Base-by-base conservation (phyloP, 2,888 invertebrate genomes). In the Galerucella nymphaeae region DNA sequence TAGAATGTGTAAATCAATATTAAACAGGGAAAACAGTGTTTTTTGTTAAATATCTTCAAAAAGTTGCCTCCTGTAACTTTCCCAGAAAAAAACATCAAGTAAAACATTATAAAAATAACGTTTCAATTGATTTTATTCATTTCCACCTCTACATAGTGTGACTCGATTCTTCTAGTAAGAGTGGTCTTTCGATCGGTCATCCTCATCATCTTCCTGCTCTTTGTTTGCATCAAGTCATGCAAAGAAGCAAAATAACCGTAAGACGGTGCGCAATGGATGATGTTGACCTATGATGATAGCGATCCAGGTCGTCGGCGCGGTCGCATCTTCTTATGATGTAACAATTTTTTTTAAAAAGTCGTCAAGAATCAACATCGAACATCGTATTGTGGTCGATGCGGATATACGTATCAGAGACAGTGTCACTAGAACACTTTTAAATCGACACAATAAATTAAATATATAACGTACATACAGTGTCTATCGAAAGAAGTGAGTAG, bases 241-340 rank as follows among this genome's bases (percentile, higher is more conserved):
- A 67, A 72, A 70, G 71, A 70, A 64, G 50, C 57, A 65, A 63
- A 72, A 69, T 48, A 75, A 73, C 72, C 62, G 74, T 74, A 72
- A 68, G 61, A 58, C 57, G 42, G 61, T 62, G 61, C 61, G 61
- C 73, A 57, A 70, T 71, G 18, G 59, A 16, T 70, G 55, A 65
- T 72, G 53, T 76, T 80, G 80, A 80, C 80, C 80, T 77, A 72
- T 74, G 79, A 72, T 72, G 78, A 76, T 79, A 77, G 77, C 73
- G 78, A 77, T 78, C 77, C 77, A 77, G 79, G 78, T 79, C 78
- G 72, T 71, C 69, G 78, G 77, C 75, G 77, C 74, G 77, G 75
- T 77, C 58, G 64, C 45, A 58, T 65, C 69, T 53, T 59, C 73
- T 71, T 67, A 73, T 77, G 77, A 78, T 78, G 78, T 78, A 78